Conservation (phyloP, 2,797 vertebrate species). For the Sylvia borin region DNA sequence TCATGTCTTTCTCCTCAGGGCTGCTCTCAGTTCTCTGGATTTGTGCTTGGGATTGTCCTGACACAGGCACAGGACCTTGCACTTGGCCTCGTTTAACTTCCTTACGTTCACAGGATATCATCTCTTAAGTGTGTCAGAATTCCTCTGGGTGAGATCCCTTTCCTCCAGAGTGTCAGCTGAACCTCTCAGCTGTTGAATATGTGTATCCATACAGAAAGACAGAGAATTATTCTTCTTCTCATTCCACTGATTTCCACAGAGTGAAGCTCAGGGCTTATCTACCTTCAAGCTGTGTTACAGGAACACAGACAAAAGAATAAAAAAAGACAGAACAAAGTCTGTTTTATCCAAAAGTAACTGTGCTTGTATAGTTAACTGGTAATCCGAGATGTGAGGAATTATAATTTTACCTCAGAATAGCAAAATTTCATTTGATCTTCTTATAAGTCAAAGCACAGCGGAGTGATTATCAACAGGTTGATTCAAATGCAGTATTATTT, state of each 20-base stretch:
- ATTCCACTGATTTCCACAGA: neutral
- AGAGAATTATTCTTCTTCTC: neutral
- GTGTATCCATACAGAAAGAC: neutral
- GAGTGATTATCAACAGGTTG: neutral
- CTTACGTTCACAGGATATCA: neutral
- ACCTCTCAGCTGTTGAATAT: neutral
- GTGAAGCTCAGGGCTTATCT: neutral
- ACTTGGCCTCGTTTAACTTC: neutral
- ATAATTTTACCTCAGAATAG: neutral
- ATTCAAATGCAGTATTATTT: neutral
- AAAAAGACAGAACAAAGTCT: neutral
- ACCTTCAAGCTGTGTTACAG: neutral
- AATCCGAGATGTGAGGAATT: neutral
- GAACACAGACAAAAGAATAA: neutral
- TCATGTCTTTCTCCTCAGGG: neutral
- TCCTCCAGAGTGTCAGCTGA: neutral
- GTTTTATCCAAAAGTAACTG: neutral
- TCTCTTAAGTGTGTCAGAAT: neutral
- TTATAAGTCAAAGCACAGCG: neutral
- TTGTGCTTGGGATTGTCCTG: neutral
- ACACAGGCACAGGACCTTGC: neutral
- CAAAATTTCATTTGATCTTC: neutral
- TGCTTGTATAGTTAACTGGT: neutral
- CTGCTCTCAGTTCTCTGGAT: neutral
- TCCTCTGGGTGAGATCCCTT: neutral